These are phyloP conservation scores for Botrylloides violaceus DNA, from an alignment of 23 tunicate genomes.

Conservation along the genomic window DNA sequence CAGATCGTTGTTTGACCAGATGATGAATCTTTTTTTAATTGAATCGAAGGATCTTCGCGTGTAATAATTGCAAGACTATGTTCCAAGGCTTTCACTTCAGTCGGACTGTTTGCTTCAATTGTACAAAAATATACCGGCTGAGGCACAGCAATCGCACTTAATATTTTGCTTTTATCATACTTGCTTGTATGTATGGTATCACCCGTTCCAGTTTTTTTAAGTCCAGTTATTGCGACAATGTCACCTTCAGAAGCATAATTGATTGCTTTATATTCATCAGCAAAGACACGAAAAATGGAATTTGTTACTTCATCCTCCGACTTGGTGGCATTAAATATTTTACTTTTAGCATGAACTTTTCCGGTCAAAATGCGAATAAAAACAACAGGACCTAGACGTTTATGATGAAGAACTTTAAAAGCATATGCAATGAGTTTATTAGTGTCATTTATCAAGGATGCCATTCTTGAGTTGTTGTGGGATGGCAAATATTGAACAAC, in stretches of 20 bases:
- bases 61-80: slow-evolving; percentile 37
- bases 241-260: slow-evolving; percentile 30
- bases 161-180: background rate
- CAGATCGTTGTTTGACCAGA: slow-evolving; percentile 51
- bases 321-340: slow-evolving; percentile 51
- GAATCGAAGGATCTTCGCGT: slow-evolving; percentile 80
- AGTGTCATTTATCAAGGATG: background rate
- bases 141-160: slow-evolving; percentile 56
- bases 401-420: slow-evolving; percentile 70
- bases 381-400: slow-evolving; percentile 47
- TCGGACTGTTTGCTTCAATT: slow-evolving; percentile 38
- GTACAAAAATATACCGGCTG: slow-evolving; percentile 84
- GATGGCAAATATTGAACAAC: slow-evolving; percentile 62
- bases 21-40: slow-evolving; percentile 22
- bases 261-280: slow-evolving; percentile 53
- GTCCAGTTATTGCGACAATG: slow-evolving; percentile 54
- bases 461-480: slow-evolving; percentile 15
- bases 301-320: slow-evolving; percentile 32
- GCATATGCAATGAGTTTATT: slow-evolving; percentile 33
- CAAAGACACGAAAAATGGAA: slow-evolving; percentile 40
- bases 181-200: slow-evolving; percentile 39
- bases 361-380: slow-evolving; percentile 85
- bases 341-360: slow-evolving; percentile 16
- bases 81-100: slow-evolving; percentile 50
- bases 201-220: slow-evolving; percentile 65